Base-by-base conservation (phyloP, 2,113 vertebrate genomes). In the Tauraco erythrolophus region DNA sequence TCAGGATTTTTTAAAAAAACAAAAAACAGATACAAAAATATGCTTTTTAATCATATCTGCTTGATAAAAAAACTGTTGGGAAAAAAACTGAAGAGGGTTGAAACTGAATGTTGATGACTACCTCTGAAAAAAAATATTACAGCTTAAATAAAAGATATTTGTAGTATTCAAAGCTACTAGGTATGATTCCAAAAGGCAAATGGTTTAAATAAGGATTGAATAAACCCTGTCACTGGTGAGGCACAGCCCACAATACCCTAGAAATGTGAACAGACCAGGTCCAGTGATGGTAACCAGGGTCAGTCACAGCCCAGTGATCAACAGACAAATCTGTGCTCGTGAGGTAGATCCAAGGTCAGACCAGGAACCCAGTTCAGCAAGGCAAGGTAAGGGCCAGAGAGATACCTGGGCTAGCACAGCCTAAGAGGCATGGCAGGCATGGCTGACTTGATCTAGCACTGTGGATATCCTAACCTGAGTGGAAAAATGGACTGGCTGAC, bases 41-140 rank as follows among this genome's bases (percentile, higher is more conserved):
- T 83, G 57, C 14, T 64, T 95, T 95, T 94, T 81, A 89, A 69
- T 93, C 53, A 76, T 46, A 78, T 56, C 23, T 72, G 10, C 22
- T 86, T 70, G 68, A 83, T 88, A 81, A 92, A 86, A 91, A 78
- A 19, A 9, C 33, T 69, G 18, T 39, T 7, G 22, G 31, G 10
- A 11, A 66, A 50, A 18, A 76, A 66, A 5, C 21, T 54, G 28
- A 76, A 3, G 9, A 76, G 2, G 1, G 2, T 57, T 88, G 62
- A 83, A 92, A 94, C 62, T 61, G 12, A 76, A 57, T 68, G 13
- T 71, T 89, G 8, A 10, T 85, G n/a, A 39, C 71, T 81, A 62
- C 7, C n/a, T 77, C 64, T 13, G 48, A 75, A 80, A 17, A 66
- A 82, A 95, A 86, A 53, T 28, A 1, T 57, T 60, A 23, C 60